Base-by-base conservation (phyloP, 2,113 vertebrate genomes). In the Oostethus manadensis region DNA sequence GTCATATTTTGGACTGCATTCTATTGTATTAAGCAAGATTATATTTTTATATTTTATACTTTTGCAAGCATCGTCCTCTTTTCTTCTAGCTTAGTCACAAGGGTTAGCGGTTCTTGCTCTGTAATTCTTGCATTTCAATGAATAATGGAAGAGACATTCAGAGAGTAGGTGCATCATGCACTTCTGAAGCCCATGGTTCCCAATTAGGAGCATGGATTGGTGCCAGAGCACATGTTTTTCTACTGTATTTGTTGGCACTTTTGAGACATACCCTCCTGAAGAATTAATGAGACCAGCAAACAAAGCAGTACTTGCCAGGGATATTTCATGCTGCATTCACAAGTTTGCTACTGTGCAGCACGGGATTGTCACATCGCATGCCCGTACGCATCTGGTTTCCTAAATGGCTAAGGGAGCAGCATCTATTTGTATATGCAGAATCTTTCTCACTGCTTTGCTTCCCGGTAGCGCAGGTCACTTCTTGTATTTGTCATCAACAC, bases 141-240 rank as follows among this genome's bases (percentile, higher is more conserved):
- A 91, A 89, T 91, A 89, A 90, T 90, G 76, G 83, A 89, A 62
- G 63, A 84, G 74, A 84, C 77, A 84, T 88, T 89, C 82, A 86
- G 85, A 86, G 84, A 56, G 47, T 84, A 85, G 82, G 81, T 87
- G 84, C 82, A 82, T 87, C 77, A 73, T 80, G 71, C 75, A 63
- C 66, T 80, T 76, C 80, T 84, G 81, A 87, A 86, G 82, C 86
- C 76, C 84, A 75, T 79, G 80, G 73, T 85, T 87, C 82, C 79
- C 84, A 88, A 90, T 89, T 90, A 89, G 85, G 85, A 79, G 78
- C 70, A 58, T 84, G 83, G 79, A 86, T 77, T 67, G 82, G 77
- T 86, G 87, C 89, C 90, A 91, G 84, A 85, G 86, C 78, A 86
- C 87, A 88, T 88, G 84, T 84, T 87, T 88, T 77, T 80, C 71